These are phyloP conservation scores for Dryobotodes eremita DNA, from an alignment of 2,888 invertebrate genomes.

Conservation along the genomic window DNA sequence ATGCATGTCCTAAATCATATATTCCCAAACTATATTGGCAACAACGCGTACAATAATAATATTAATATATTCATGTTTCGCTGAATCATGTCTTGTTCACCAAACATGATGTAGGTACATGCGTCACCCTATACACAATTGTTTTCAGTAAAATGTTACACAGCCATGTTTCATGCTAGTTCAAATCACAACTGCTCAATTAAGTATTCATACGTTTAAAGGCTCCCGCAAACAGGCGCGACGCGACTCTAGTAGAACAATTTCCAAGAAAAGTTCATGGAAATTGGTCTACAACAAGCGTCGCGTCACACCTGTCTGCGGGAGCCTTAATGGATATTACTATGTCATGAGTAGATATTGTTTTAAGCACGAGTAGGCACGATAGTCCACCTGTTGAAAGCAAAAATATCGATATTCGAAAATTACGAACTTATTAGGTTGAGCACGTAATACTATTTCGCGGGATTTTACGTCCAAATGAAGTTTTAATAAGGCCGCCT, in stretches of 20 bases:
- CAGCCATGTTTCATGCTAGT: conserved; percentile 26
- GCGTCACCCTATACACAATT: not conserved
- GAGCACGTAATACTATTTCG: conserved; percentile 35
- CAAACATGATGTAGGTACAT: conserved; percentile 11
- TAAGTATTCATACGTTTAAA: conserved; percentile 46
- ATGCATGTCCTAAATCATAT: conserved; percentile 9
- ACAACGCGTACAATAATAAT: conserved; percentile 7
- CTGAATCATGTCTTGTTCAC: conserved; percentile 37
- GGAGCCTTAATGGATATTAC: conserved; percentile 42
- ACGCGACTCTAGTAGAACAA: too few relatives aligned
- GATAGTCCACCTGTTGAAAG: conserved; percentile 57
- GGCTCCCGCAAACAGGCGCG: too few relatives aligned
- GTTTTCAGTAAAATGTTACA: conserved; percentile 11
- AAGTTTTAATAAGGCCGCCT: conserved; percentile 43
- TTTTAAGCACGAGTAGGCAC: conserved; percentile 19
- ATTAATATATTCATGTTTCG: conserved; percentile 38
- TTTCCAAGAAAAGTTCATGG: too few relatives aligned
- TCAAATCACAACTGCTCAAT: conserved; percentile 49
- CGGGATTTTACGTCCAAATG: conserved; percentile 23
- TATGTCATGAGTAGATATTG: not conserved
- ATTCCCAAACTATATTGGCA: not conserved
- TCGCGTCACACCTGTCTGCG: too few relatives aligned
- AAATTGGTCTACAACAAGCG: too few relatives aligned
- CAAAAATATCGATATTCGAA: conserved; percentile 27
- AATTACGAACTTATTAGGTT: conserved; percentile 38